These are phyloP conservation scores for Heloderma charlesbogerti DNA, from an alignment of 2,113 vertebrate species.

Conservation along the genomic window DNA sequence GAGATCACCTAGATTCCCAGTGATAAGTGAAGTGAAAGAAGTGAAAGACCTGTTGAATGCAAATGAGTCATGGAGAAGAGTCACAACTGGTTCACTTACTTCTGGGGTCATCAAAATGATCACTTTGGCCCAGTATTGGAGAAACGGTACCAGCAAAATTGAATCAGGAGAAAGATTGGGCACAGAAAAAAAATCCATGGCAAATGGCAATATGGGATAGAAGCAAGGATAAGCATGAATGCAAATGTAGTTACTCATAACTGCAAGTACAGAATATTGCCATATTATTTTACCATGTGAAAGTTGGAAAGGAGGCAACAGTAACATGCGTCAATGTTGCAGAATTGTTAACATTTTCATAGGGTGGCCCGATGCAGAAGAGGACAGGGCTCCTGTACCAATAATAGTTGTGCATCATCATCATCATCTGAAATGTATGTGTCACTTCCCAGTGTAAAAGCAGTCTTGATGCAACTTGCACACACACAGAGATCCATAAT, in stretches of 20 bases:
- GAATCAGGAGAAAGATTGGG: background rate
- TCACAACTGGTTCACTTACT: background rate
- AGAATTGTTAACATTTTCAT: background rate
- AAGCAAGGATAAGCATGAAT: background rate
- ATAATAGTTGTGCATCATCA: background rate
- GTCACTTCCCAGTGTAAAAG: no score
- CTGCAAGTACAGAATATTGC: background rate
- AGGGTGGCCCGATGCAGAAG: background rate
- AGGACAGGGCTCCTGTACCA: background rate
- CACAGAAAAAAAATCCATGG: background rate
- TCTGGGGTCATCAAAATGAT: background rate
- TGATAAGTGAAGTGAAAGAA: slow-evolving; percentile 18
- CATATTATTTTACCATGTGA: background rate
- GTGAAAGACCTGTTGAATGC: slow-evolving; percentile 8
- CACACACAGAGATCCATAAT: no score
- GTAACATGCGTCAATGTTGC: background rate
- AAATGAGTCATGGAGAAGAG: background rate
- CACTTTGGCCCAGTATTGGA: background rate
- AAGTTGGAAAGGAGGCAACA: background rate
- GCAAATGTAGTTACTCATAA: background rate
- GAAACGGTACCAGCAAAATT: background rate
- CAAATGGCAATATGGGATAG: background rate
- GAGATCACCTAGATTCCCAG: background rate
- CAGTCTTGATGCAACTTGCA: no score
- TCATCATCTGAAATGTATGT: no score